These are phyloP conservation scores for Cyprinella venusta DNA, from an alignment of 2,797 vertebrate species.

Conservation along the genomic window DNA sequence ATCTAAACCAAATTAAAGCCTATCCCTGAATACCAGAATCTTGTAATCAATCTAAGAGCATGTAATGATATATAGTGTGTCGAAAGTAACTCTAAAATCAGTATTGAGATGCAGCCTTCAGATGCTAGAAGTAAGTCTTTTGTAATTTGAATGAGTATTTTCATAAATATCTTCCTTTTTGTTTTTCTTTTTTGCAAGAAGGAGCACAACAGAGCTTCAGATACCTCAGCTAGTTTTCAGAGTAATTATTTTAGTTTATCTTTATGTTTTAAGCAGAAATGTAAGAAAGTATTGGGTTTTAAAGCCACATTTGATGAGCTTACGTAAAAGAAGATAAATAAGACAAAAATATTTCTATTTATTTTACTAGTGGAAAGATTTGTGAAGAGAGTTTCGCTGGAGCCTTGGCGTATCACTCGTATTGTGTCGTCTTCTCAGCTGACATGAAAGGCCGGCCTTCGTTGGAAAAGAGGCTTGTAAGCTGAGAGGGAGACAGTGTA, in stretches of 20 bases:
- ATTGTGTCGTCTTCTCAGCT: conserved; percentile 41
- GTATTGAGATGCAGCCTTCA: not conserved
- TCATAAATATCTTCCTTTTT: not conserved
- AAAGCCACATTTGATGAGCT: not conserved
- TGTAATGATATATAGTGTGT: not conserved
- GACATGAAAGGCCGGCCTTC: conserved; percentile 34
- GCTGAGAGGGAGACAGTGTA: conserved; percentile 54
- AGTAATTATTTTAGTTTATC: not conserved
- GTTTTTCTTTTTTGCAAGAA: not conserved
- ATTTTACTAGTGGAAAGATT: conserved; percentile 17
- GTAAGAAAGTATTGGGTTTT: not conserved
- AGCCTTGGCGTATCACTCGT: not conserved
- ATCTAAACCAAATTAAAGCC: not conserved
- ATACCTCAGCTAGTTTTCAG: not conserved
- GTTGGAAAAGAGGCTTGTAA: conserved; percentile 50
- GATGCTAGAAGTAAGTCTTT: not conserved
- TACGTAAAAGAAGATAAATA: not conserved
- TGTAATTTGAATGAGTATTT: not conserved
- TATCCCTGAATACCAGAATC: not conserved
- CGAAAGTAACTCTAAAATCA: not conserved
- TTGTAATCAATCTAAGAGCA: not conserved
- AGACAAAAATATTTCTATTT: too few relatives aligned
- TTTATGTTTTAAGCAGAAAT: not conserved
- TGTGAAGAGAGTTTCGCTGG: not conserved
- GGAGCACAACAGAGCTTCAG: not conserved